A percentile compares a stretch with the other conserved stretches of the same genome.
Evolutionary conservation across 2,888 invertebrate species (phyloP).

Genomic region (Pilophorus perplexus): DNA sequence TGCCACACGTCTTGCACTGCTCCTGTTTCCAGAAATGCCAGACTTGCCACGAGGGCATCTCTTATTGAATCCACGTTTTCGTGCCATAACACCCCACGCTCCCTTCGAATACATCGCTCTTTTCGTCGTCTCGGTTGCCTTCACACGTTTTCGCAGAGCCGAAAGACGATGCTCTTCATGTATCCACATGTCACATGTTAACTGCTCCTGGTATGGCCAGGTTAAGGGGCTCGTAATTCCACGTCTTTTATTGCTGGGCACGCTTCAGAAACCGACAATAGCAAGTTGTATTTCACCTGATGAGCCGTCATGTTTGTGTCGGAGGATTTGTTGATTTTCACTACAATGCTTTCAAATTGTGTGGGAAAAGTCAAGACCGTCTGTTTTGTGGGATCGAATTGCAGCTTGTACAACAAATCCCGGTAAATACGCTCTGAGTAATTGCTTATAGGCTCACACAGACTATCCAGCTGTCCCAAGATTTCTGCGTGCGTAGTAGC

Average conservation of each 20-base stretch:
- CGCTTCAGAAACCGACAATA: background rate
- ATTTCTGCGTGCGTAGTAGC: background rate
- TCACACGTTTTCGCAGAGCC: background rate
- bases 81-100: background rate
- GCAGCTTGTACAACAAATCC: background rate
- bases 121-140: background rate
- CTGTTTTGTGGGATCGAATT: slow-evolving; percentile 2
- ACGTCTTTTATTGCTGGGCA: background rate
- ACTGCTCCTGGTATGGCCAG: background rate
- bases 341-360: slow-evolving; percentile 1
- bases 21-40: too few species aligned
- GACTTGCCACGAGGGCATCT: background rate
- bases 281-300: slow-evolving; percentile 2
- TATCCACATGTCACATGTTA: background rate
- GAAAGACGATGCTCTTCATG: background rate
- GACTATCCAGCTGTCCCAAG: background rate
- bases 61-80: background rate
- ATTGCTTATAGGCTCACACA: background rate
- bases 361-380: background rate
- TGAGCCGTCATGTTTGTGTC: background rate
- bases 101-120: slow-evolving; percentile 3
- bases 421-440: background rate
- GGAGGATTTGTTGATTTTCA: slow-evolving; percentile 1
- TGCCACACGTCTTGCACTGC: background rate
- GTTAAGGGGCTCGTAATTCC: background rate